Evolutionary conservation across 2,113 vertebrate genomes (phyloP), one percentile per base, ranked within the genome.

Genomic region (Brachypteracias leptosomus): DNA sequence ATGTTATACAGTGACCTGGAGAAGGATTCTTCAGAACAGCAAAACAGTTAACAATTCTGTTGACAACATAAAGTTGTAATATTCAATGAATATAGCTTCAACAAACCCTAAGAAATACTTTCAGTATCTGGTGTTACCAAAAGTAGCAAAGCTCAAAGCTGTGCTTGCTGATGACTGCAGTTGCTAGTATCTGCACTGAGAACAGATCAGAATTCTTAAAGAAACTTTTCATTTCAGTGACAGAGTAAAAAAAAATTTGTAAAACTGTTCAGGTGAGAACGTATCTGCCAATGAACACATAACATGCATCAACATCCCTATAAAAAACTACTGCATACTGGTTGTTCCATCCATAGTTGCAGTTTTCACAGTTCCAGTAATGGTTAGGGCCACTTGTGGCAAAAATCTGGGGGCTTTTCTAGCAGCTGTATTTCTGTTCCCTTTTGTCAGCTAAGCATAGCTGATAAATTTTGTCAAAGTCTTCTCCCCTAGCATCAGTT

Each of bases 341-440:
- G 3, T 36, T 61, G 7, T 9, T 68, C 51, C 42, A 46, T 72
- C 14, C 3, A 33, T 17, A 86, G 42, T 14, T 78, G 31, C 66
- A 52, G 25, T 62, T 86, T 88, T 83, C 25, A 5, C 22, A 31
- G 22, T 74, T 81, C 33, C 26, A 40, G 1, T 86, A 31, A 17
- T 2, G 2, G 9, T 49, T 62, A 80, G 6, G 42, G 36, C 11
- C 28, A 52, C 4, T 0, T 7, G 4, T 80, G 28, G 12, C 36
- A 74, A 66, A 87, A 74, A 8, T 42, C 73, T 84, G 2, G 0
- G 46, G 38, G 13, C 57, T 75, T 81, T 83, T 65, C 40, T 47
- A 16, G 7, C 28, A 84, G 46, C 5, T 80, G 19, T 25, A 33
- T 82, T 81, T 59, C 68, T 83, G 5, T n/a, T 90, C 19, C 20